phyloP scores from a whole-genome alignment of 2,113 vertebrate species.

The Atractosteus spatula region DNA sequence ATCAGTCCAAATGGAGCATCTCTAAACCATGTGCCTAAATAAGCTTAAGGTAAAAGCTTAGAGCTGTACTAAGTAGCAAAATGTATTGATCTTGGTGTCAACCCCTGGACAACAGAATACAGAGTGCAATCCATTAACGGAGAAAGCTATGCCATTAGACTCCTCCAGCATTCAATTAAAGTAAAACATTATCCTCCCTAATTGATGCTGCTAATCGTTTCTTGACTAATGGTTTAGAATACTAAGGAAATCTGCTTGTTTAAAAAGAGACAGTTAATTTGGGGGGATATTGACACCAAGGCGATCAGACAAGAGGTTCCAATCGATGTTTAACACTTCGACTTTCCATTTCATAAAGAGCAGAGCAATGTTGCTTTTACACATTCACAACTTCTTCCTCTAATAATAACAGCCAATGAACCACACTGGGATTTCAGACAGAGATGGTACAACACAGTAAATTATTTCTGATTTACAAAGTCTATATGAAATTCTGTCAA shows the following conservation, averaged over 20 bases:
- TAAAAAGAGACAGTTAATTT: conserved; percentile 36
- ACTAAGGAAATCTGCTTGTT: conserved; percentile 32
- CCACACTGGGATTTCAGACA: background rate
- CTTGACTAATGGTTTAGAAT: conserved; percentile 35
- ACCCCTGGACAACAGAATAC: conserved; percentile 25
- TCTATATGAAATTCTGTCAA: too few relatives aligned
- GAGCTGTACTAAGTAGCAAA: conserved; percentile 27
- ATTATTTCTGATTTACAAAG: background rate
- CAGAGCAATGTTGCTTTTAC: background rate
- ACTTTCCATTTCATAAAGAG: background rate
- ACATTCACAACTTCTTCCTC: background rate
- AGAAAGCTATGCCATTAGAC: conserved; percentile 25
- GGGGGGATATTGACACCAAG: conserved; percentile 23
- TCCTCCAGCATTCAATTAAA: conserved; percentile 40
- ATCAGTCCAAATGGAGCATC: conserved; percentile 26
- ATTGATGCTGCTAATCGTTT: conserved; percentile 42
- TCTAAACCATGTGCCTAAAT: conserved; percentile 13
- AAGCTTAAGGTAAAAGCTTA: conserved; percentile 25
- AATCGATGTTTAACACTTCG: conserved; percentile 20
- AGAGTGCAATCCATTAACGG: conserved; percentile 33
- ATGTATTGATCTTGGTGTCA: conserved; percentile 32
- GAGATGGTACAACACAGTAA: background rate
- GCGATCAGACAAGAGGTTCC: conserved; percentile 13
- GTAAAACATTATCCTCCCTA: conserved; percentile 38
- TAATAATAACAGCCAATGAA: background rate